phyloP scores from a whole-genome alignment of 2,888 invertebrate genomes.

The Colostygia pectinataria region DNA sequence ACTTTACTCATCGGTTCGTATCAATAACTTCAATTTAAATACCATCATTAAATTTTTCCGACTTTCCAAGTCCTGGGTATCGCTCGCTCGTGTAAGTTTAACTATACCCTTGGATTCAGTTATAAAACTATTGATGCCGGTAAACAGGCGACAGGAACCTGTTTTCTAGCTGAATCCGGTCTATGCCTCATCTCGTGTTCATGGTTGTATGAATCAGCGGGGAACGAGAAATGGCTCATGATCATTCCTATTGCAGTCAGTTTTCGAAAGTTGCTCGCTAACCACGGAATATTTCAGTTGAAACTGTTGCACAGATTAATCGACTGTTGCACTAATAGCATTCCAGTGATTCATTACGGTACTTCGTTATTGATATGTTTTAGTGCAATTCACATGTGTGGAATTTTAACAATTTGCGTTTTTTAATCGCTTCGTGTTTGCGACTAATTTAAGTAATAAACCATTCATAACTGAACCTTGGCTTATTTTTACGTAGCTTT shows the following conservation, averaged over 20 bases:
- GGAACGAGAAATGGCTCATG: slow-evolving; percentile 53
- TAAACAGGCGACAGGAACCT: not conserved
- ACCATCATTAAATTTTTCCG: too few species aligned
- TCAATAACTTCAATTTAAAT: too few species aligned
- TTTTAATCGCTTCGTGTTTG: not conserved
- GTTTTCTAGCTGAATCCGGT: slow-evolving; percentile 7
- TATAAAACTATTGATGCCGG: not conserved
- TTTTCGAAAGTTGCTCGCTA: slow-evolving; percentile 59
- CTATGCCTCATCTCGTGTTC: slow-evolving; percentile 29
- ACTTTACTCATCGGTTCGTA: too few species aligned
- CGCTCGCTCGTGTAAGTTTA: too few species aligned
- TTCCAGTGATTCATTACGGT: slow-evolving; percentile 22
- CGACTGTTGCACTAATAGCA: slow-evolving; percentile 17
- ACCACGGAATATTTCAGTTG: slow-evolving; percentile 55
- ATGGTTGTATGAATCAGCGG: slow-evolving; percentile 52
- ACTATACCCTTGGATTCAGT: not conserved
- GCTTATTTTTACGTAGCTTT: not conserved
- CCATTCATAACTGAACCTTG: not conserved
- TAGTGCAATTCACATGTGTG: slow-evolving; percentile 14
- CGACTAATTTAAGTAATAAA: not conserved
- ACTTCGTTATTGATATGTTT: slow-evolving; percentile 17
- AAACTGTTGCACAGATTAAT: slow-evolving; percentile 29
- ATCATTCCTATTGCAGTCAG: slow-evolving; percentile 50
- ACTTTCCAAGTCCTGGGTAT: too few species aligned
- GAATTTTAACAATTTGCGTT: slow-evolving; percentile 13